Base-by-base conservation (phyloP, 2,113 vertebrate genomes). In the Psittacara wagleri region DNA sequence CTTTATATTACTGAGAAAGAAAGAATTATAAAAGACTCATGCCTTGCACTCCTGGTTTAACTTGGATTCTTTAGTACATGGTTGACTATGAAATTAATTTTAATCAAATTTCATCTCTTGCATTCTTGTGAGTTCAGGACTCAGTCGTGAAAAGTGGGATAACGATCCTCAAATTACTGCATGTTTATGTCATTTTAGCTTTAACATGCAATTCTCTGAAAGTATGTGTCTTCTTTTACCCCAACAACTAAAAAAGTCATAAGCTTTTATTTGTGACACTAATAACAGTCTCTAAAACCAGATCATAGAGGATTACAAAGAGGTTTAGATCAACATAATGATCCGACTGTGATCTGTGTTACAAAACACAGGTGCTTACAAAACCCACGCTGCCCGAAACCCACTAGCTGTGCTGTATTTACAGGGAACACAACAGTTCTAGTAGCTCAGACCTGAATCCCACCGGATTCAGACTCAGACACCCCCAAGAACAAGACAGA, bases 221-320 rank as follows among this genome's bases (percentile, higher is more conserved):
- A 94, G 57, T 89, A 52, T 9, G 7, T 13, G 62, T 48, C 55
- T 28, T 83, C 85, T 92, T 95, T 95, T 92, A 92, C 78, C 83
- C 77, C 0, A 18, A 89, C 86, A 96, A 94, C 80, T 82, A 89
- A 82, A 94, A 88, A 95, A 89, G 88, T 79, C 95, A 86, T 84
- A 91, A 92, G 96, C 95, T 93, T 95, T 93, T 94, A 96, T 96
- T 95, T 92, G 96, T 89, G 96, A 97, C 96, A 95, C 91, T 94
- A 96, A 94, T 94, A 94, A 95, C 94, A 94, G 89, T 66, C 96
- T 92, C 92, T 96, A 95, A 97, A 97, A 89, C 92, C 94, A 94
- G 96, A 95, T 94, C 94, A 94, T 22, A 94, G 94, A 95, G 95
- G 96, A 97, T 97, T 97, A 96, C 94, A 94, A 96, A 96, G 96